Evolutionary conservation across 2,888 invertebrate genomes (phyloP).

Genomic region (Drosophila mimetica): DNA sequence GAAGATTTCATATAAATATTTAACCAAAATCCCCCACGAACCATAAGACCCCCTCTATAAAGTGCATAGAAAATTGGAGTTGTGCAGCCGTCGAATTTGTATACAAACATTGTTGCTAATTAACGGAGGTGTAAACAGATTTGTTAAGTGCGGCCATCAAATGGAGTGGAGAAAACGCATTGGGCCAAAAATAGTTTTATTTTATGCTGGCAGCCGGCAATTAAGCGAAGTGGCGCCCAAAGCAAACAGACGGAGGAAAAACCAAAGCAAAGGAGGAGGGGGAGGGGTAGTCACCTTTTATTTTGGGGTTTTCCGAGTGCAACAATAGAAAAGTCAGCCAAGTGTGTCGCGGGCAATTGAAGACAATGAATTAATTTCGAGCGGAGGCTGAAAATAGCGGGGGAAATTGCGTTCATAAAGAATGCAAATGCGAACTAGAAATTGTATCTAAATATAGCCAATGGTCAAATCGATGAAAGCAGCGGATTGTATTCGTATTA

Average conservation of each 20-base stretch:
- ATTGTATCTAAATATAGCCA: constrained; percentile 64
- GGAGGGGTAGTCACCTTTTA: constrained; percentile 35
- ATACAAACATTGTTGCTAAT: constrained; percentile 54
- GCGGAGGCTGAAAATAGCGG: constrained; percentile 16
- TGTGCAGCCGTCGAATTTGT: constrained; percentile 29
- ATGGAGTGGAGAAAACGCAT: constrained; percentile 67
- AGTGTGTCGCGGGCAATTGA: constrained; percentile 73
- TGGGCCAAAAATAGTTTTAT: constrained; percentile 44
- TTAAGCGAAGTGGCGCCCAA: constrained; percentile 67
- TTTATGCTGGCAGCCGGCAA: constrained; percentile 42
- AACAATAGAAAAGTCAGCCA: constrained; percentile 54
- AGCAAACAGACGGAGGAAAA: constrained; percentile 37
- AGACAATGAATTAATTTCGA: constrained; percentile 65
- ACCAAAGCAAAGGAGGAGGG: constrained; percentile 4
- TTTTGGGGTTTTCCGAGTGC: constrained; percentile 40
- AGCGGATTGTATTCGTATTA: constrained; percentile 14
- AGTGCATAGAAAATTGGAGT: not conserved
- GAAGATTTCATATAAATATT: too few species aligned
- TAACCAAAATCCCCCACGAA: too few species aligned
- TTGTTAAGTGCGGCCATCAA: constrained; percentile 62
- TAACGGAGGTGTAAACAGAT: constrained; percentile 70
- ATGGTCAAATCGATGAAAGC: constrained; percentile 57
- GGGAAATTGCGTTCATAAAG: constrained; percentile 20
- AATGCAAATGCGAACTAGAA: constrained; percentile 68
- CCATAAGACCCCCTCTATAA: not conserved